A percentile compares a stretch with the other conserved stretches of the same genome.
These are phyloP conservation scores for Bombus huntii DNA, from an alignment of 1,140 invertebrate species.

Conservation along the genomic window DNA sequence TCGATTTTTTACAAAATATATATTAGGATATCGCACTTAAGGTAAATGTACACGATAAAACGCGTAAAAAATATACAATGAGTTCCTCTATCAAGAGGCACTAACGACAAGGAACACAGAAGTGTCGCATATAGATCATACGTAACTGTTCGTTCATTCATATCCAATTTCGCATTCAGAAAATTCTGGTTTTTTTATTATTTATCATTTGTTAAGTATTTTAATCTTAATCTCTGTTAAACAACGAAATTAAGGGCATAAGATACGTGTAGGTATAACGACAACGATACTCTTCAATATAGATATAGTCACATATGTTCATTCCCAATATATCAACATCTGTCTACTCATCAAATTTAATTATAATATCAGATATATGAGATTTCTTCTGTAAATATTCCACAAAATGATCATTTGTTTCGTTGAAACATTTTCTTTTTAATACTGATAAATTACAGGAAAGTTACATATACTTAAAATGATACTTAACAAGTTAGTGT, in stretches of 20 bases:
- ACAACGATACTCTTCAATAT: conserved; percentile 11
- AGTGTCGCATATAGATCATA: conserved; percentile 58
- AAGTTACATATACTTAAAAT: conserved; percentile 4
- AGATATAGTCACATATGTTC: background rate
- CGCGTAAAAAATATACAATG: conserved; percentile 70
- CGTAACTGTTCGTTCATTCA: conserved; percentile 50
- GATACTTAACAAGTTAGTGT: background rate
- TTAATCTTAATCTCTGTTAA: conserved; percentile 49
- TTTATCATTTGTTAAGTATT: conserved; percentile 47
- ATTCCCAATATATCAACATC: background rate
- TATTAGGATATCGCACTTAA: conserved; percentile 70
- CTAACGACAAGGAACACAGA: conserved; percentile 69
- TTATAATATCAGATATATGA: background rate
- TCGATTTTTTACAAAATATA: conserved; percentile 69
- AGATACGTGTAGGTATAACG: conserved; percentile 54
- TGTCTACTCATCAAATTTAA: background rate
- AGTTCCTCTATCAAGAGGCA: conserved; percentile 65
- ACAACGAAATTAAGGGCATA: conserved; percentile 33
- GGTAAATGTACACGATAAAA: conserved; percentile 68
- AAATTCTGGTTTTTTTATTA: conserved; percentile 33
- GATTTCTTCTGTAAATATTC: conserved; percentile 10
- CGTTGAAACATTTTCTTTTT: conserved; percentile 7
- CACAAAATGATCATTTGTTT: background rate
- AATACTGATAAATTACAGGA: conserved; percentile 26
- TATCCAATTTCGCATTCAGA: conserved; percentile 52